Base-by-base conservation (phyloP, 92 coral and sea anemone species). In the Zoanthus gigantus region DNA sequence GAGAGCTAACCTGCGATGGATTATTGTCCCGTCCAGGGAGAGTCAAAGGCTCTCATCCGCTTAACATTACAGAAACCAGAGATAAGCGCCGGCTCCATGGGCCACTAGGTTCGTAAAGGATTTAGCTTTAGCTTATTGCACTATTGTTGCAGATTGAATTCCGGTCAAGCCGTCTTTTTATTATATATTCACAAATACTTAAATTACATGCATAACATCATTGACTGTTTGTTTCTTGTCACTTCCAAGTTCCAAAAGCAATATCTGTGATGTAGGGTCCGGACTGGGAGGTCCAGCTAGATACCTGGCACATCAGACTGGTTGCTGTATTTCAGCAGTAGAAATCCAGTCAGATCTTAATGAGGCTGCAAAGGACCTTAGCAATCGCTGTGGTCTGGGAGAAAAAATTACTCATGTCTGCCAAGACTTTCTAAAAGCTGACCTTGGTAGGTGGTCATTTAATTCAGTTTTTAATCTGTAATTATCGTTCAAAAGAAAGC, bases 261-360 rank as follows among this genome's bases (percentile, higher is more conserved):
- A 87, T 18, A 82, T 94, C 7, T 91, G 93, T 42, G 98, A 94
- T 66, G 69, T 94, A 28, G 98, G 98, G 2, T 94, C 98, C 52
- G 98, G 98, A 17, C 83, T 94, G 7, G 98, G 98, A 10, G 98
- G 98, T 0, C 98, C 98, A 7, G 98, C 95, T 0, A 86, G 98
- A 4, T 82, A 86, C 77, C 14, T 94, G 50, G 90, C 90, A 12
- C 78, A 87, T 48, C 79, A 63, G 28, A 94, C 98, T 75, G 84
- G 88, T 79, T 94, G 98, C 86, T 57, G 82, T 11, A 89, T 94
- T 23, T 83, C 89, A 28, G 95, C 94, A 0, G 79, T 94, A 14
- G 98, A 94, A 50, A 85, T 94, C 6, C 98, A 94, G 77, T 89
- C 91, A 28, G 98, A 94, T 61, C 86, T 94, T 52, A 84, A 94